A percentile compares a stretch with the other conserved stretches of the same genome.
Conservation (phyloP, 2,113 vertebrate genomes). For the Ceyx margarethae region DNA sequence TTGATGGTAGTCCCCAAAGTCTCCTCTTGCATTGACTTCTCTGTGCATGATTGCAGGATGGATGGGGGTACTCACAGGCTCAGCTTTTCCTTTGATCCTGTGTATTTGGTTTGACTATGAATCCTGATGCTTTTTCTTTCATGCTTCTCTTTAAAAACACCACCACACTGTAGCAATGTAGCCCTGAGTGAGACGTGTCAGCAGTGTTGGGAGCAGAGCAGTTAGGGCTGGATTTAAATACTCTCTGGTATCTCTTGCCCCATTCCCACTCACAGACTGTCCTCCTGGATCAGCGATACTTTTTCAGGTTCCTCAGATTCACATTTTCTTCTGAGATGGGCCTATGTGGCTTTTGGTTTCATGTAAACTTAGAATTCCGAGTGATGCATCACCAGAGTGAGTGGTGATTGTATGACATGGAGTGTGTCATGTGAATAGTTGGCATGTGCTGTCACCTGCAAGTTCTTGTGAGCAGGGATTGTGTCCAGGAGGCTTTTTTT, state of each 20-base stretch:
- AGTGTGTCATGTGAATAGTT: neutral
- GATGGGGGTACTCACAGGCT: neutral
- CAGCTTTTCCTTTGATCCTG: neutral
- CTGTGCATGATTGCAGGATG: accelerated
- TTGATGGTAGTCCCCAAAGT: neutral
- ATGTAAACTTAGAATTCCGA: neutral
- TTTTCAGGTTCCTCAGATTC: neutral
- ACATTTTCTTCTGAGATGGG: neutral
- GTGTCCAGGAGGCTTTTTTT: neutral
- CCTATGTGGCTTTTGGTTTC: neutral
- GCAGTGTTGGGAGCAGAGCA: neutral
- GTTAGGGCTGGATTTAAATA: neutral
- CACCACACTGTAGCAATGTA: accelerated
- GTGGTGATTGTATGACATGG: neutral
- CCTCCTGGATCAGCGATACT: neutral
- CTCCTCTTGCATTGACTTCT: neutral
- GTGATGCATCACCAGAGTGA: neutral
- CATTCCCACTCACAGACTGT: neutral
- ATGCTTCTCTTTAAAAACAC: neutral
- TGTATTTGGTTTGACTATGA: neutral
- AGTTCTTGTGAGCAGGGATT: neutral
- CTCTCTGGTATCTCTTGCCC: neutral
- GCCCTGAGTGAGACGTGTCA: neutral
- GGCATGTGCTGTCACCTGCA: neutral
- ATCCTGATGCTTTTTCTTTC: neutral